Evolutionary conservation across 2,113 vertebrate genomes (phyloP).

Genomic region (Myotis lucifugus): DNA sequence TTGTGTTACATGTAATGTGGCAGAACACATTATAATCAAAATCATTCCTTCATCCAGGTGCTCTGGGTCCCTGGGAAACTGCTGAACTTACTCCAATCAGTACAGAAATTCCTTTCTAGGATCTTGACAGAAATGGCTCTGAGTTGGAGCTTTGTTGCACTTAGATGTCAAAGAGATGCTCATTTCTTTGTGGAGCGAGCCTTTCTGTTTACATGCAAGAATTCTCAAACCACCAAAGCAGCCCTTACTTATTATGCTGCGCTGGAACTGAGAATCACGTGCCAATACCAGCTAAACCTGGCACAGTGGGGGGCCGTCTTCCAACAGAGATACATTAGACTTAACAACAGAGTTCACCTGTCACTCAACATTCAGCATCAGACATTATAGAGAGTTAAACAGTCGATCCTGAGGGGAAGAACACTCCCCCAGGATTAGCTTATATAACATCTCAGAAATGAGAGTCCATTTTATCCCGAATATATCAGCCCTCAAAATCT

Average conservation of each 20-base stretch:
- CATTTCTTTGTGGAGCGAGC: neutral
- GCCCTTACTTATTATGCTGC: conserved; percentile 23
- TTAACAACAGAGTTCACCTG: neutral
- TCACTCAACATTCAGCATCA: neutral
- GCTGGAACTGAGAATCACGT: neutral
- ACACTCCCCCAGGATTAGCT: neutral
- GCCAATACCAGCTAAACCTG: neutral
- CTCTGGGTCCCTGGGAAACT: neutral
- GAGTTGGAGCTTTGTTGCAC: neutral
- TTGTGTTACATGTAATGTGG: neutral
- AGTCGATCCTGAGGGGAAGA: neutral
- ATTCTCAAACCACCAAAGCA: neutral
- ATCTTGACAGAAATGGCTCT: neutral
- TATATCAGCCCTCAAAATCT: neutral
- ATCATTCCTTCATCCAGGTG: neutral
- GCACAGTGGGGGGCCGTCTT: neutral
- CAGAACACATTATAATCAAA: neutral
- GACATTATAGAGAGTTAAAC: neutral
- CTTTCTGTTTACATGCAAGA: neutral
- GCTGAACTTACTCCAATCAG: neutral
- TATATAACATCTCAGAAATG: neutral
- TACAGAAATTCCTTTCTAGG: neutral
- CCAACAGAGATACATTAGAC: neutral
- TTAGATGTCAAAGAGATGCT: conserved; percentile 1
- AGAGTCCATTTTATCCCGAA: neutral